These are phyloP conservation scores for Apolygus lucorum DNA, from an alignment of 1,140 invertebrate genomes.

Conservation along the genomic window DNA sequence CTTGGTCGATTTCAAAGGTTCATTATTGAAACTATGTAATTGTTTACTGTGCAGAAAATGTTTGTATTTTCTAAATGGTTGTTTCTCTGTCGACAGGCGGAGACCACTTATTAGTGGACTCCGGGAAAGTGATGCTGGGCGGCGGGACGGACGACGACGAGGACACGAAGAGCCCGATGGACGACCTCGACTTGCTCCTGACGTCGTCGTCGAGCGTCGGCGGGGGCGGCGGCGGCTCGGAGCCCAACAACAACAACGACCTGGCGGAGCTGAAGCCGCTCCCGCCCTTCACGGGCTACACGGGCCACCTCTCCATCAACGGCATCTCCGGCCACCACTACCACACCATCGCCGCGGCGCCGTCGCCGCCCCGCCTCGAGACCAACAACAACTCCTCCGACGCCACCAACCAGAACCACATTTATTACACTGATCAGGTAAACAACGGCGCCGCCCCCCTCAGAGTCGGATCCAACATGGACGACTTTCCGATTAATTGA, in stretches of 20 bases:
- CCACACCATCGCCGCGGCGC: constrained; percentile 59
- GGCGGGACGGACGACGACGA: constrained; percentile 38
- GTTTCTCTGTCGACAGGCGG: neutral
- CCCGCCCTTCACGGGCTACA: constrained; percentile 76
- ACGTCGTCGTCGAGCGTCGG: constrained; percentile 34
- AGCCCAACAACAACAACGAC: constrained; percentile 45
- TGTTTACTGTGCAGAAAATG: neutral
- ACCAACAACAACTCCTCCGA: constrained; percentile 49
- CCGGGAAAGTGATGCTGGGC: constrained; percentile 23
- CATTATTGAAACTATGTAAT: too few relatives aligned
- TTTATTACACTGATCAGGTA: constrained; percentile 31
- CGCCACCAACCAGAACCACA: constrained; percentile 38
- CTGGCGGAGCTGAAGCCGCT: constrained; percentile 77
- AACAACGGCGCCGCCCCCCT: too few relatives aligned
- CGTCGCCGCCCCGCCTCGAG: constrained; percentile 41
- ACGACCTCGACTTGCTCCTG: constrained; percentile 50
- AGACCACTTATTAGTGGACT: neutral
- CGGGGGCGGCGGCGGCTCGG: constrained; percentile 35
- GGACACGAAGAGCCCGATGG: constrained; percentile 46
- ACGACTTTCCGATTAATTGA: too few relatives aligned
- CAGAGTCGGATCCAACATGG: too few relatives aligned
- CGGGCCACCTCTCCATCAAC: constrained; percentile 70
- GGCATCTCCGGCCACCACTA: constrained; percentile 78
- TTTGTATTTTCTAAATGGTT: neutral
- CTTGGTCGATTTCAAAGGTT: too few relatives aligned